A percentile compares a stretch with the other conserved stretches of the same genome.
Conservation (phyloP, 1,140 invertebrate genomes). For the Melanaphis sacchari region DNA sequence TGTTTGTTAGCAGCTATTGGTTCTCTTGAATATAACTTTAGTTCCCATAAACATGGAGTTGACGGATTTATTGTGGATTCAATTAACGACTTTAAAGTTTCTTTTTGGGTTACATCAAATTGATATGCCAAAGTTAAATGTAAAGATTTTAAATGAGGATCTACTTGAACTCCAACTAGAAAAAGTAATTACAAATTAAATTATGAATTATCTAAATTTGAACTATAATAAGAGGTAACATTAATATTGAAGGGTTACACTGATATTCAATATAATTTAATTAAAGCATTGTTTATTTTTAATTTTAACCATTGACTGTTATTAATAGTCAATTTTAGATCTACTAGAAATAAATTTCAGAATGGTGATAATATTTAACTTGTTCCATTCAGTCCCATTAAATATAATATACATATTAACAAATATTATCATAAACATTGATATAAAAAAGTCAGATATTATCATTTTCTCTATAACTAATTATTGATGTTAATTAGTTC, state of each 20-base stretch:
- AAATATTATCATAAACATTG: neutral
- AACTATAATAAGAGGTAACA: neutral
- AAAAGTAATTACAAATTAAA: slow-evolving; percentile 57
- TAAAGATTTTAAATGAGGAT: slow-evolving; percentile 81
- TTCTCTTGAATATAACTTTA: slow-evolving; percentile 86
- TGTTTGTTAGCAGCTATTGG: slow-evolving; percentile 76
- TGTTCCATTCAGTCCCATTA: neutral
- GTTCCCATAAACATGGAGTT: slow-evolving; percentile 78
- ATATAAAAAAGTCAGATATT: neutral
- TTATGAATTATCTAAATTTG: neutral
- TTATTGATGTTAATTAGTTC: neutral
- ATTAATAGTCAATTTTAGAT: too few species aligned
- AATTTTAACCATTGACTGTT: neutral
- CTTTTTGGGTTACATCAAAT: slow-evolving; percentile 77
- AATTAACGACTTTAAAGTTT: slow-evolving; percentile 76
- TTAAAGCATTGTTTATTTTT: neutral
- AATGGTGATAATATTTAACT: neutral
- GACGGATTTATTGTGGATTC: slow-evolving; percentile 72
- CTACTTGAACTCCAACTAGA: slow-evolving; percentile 72
- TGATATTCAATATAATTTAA: neutral
- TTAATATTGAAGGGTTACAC: neutral
- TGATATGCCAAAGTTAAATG: slow-evolving; percentile 90
- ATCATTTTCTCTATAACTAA: neutral
- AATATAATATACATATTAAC: too few species aligned
- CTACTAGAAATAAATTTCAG: neutral